A percentile compares a stretch with the other conserved stretches of the same genome.
phyloP scores from a whole-genome alignment of 2,888 invertebrate genomes.

The Acleris sparsana region DNA sequence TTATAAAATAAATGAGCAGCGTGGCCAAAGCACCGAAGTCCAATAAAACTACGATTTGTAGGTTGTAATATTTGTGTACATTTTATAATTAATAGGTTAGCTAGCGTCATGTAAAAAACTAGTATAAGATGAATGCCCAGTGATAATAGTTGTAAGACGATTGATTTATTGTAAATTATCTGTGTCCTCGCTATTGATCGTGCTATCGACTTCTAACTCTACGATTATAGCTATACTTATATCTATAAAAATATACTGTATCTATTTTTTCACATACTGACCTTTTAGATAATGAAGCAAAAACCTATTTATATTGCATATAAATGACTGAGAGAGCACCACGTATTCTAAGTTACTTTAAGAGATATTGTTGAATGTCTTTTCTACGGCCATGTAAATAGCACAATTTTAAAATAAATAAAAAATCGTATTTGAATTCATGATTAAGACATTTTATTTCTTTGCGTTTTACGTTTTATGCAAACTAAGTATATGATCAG shows the following conservation, averaged over 20 bases:
- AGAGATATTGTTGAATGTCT: conserved; percentile 71
- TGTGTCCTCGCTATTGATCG: conserved; percentile 64
- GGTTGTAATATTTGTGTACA: conserved; percentile 75
- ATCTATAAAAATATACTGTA: conserved; percentile 38
- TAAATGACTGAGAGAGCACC: conserved; percentile 75
- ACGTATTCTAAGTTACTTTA: conserved; percentile 77
- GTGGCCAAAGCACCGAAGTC: conserved; percentile 80
- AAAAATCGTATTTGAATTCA: conserved; percentile 64
- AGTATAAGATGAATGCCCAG: conserved; percentile 74
- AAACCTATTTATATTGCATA: conserved; percentile 39
- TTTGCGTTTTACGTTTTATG: background rate
- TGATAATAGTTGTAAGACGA: conserved; percentile 80
- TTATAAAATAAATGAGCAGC: conserved; percentile 57
- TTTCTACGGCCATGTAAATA: conserved; percentile 81
- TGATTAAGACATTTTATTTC: conserved; percentile 30
- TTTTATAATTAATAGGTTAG: conserved; percentile 51
- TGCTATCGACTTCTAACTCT: conserved; percentile 67
- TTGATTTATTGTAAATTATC: conserved; percentile 61
- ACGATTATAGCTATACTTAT: conserved; percentile 54
- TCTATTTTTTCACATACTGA: conserved; percentile 36
- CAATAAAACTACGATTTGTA: conserved; percentile 69
- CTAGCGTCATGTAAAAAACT: conserved; percentile 56
- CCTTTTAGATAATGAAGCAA: conserved; percentile 28
- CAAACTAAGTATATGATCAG: too few relatives aligned
- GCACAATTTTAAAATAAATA: conserved; percentile 62